phyloP scores from a whole-genome alignment of 2,888 invertebrate genomes.

The Syrphus vitripennis region DNA sequence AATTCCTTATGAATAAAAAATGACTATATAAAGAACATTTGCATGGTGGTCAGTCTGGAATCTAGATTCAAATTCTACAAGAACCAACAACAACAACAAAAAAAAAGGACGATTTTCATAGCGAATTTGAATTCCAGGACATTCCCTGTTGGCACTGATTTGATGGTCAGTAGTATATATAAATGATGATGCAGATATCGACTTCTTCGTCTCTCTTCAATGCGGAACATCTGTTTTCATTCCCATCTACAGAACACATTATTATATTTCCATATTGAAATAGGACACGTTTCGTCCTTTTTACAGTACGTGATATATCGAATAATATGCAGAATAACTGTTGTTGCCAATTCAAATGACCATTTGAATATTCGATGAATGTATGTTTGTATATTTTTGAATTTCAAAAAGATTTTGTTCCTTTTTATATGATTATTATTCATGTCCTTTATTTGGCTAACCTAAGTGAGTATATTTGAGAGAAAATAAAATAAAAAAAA shows the following conservation, averaged over 20 bases:
- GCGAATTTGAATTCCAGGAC: constrained; percentile 62
- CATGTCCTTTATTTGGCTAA: constrained; percentile 55
- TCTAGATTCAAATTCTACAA: constrained; percentile 36
- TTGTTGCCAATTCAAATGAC: constrained; percentile 41
- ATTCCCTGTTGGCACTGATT: constrained; percentile 68
- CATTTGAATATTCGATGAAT: constrained; percentile 71
- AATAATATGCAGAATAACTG: constrained; percentile 60
- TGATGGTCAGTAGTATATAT: constrained; percentile 12
- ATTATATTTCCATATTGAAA: constrained; percentile 17
- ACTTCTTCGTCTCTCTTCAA: background rate
- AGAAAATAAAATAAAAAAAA: background rate
- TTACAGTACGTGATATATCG: constrained; percentile 64
- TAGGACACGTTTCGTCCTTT: constrained; percentile 53
- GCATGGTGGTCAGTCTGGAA: constrained; percentile 48
- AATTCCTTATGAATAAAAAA: constrained; percentile 63
- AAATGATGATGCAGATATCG: constrained; percentile 17
- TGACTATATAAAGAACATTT: constrained; percentile 48
- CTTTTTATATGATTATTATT: constrained; percentile 66
- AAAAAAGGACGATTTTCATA: constrained; percentile 16
- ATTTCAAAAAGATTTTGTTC: constrained; percentile 38
- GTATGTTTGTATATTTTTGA: constrained; percentile 62
- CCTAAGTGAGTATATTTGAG: background rate
- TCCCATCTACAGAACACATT: background rate
- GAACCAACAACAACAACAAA: background rate
- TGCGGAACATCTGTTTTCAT: constrained; percentile 48